These are phyloP conservation scores for Napeogenes sylphis DNA, from an alignment of 2,888 invertebrate genomes.

Conservation along the genomic window DNA sequence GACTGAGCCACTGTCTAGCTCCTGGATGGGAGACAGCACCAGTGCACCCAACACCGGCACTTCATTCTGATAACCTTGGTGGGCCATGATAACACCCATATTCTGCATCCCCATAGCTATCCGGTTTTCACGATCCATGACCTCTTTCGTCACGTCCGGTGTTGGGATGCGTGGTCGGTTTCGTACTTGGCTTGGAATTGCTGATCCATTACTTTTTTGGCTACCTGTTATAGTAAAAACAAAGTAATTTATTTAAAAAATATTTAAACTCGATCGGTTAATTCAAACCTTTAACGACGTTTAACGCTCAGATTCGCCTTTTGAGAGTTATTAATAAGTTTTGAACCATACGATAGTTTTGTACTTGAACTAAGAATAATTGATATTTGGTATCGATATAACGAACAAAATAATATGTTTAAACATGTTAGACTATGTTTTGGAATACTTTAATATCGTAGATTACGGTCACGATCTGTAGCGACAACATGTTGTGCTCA, in stretches of 20 bases:
- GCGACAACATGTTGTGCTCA: constrained; percentile 43
- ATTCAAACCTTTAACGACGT: too few species aligned
- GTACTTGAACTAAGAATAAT: too few species aligned
- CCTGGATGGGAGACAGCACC: constrained; percentile 89
- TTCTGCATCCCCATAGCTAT: constrained; percentile 75
- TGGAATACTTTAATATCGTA: too few species aligned
- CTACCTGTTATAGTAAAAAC: constrained; percentile 65
- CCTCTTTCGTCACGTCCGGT: constrained; percentile 90
- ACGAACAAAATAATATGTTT: too few species aligned
- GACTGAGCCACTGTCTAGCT: constrained; percentile 86
- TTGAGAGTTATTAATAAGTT: too few species aligned
- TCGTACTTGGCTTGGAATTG: constrained; percentile 81
- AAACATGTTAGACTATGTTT: too few species aligned
- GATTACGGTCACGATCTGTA: too few species aligned
- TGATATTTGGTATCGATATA: too few species aligned
- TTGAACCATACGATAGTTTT: too few species aligned
- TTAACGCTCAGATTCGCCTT: too few species aligned
- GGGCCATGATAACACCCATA: constrained; percentile 84
- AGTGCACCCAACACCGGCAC: constrained; percentile 86
- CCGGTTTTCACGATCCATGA: constrained; percentile 83
- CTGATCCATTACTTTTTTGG: constrained; percentile 83
- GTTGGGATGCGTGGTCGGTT: constrained; percentile 93
- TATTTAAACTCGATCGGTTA: too few species aligned
- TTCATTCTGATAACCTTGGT: constrained; percentile 80
- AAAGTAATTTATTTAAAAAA: too few species aligned